These are phyloP conservation scores for Circaetus cinerascens DNA, from an alignment of 2,113 vertebrate species.

Conservation along the genomic window DNA sequence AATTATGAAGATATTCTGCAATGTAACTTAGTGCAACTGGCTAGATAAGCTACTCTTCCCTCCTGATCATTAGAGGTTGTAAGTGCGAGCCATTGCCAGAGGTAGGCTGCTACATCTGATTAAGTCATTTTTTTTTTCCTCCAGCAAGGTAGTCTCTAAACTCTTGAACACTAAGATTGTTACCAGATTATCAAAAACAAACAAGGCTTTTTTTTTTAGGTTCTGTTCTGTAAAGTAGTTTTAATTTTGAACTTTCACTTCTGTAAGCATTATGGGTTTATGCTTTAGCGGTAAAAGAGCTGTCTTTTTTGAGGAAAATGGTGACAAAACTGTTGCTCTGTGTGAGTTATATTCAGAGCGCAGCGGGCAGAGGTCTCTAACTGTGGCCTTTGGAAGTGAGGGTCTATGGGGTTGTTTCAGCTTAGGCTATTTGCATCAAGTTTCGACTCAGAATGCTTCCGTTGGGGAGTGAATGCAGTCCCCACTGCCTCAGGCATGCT, in stretches of 20 bases:
- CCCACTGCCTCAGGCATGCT: no score
- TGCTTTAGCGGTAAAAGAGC: fast-evolving
- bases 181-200: neutral
- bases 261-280: neutral
- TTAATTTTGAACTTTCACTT: neutral
- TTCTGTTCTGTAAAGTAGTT: neutral
- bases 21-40: neutral
- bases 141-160: neutral
- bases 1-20: neutral
- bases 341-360: neutral
- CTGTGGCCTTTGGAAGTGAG: neutral
- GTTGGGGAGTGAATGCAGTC: neutral
- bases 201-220: neutral
- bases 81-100: neutral
- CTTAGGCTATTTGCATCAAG: neutral
- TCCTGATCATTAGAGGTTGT: neutral
- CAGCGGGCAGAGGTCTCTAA: neutral
- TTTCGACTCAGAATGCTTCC: neutral
- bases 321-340: neutral
- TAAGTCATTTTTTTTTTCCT: neutral
- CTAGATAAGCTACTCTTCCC: neutral
- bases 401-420: neutral
- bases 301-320: neutral
- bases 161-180: neutral
- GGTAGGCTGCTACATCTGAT: neutral